A percentile compares a stretch with the other conserved stretches of the same genome.
phyloP scores from a whole-genome alignment of 2,113 vertebrate species.

The Oreochromis spilurus region DNA sequence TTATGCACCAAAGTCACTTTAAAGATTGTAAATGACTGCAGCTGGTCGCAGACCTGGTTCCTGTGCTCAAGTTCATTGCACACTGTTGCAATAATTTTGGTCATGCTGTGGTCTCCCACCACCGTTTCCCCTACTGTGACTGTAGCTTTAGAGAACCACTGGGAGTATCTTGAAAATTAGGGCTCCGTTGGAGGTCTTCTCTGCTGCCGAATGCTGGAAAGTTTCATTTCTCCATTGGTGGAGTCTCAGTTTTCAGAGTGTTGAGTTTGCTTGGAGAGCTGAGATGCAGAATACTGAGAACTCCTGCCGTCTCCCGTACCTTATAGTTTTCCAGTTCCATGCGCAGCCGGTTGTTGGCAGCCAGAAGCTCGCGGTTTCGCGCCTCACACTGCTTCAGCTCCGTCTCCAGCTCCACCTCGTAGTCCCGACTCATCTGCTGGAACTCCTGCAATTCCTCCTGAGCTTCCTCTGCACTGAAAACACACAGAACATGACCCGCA shows the following conservation, averaged over 20 bases:
- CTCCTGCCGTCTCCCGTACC: conserved; percentile 55
- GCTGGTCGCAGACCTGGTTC: neutral
- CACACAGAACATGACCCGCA: neutral
- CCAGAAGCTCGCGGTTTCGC: conserved; percentile 84
- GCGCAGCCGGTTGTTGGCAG: conserved; percentile 80
- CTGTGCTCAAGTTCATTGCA: neutral
- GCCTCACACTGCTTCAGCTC: conserved; percentile 88
- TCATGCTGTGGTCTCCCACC: neutral
- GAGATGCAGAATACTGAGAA: neutral
- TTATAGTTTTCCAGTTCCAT: conserved; percentile 87
- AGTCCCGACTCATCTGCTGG: conserved; percentile 92
- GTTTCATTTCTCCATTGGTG: neutral
- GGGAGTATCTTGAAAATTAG: rapidly evolving
- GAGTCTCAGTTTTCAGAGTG: neutral
- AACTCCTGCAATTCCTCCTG: conserved; percentile 91
- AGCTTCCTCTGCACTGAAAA: conserved; percentile 75
- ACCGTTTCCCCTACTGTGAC: neutral
- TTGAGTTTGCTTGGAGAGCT: neutral
- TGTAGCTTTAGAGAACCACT: neutral
- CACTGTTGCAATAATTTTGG: neutral
- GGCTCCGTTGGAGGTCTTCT: neutral
- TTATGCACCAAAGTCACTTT: neutral
- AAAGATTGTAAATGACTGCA: neutral
- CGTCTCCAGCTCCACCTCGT: conserved; percentile 89
- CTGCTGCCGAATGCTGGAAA: neutral